These are phyloP conservation scores for Blomia tropicalis DNA, from an alignment of 2,888 invertebrate genomes.

Conservation along the genomic window DNA sequence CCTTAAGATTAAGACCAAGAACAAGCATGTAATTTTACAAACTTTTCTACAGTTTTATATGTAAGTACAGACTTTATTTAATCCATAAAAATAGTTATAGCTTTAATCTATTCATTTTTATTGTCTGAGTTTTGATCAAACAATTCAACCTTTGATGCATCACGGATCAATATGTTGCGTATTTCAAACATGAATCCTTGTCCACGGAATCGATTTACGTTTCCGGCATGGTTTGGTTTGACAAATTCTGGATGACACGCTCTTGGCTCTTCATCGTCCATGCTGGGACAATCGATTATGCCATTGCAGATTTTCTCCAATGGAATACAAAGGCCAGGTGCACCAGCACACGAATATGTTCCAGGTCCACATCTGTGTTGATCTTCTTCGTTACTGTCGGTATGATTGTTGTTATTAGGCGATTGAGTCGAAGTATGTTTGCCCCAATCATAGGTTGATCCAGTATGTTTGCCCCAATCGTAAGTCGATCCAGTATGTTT, in stretches of 20 bases:
- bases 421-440: conserved; percentile 13
- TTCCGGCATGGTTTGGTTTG: neutral
- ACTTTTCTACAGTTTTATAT: too few relatives aligned
- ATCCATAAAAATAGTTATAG: too few relatives aligned
- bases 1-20: too few relatives aligned
- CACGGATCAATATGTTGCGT: neutral
- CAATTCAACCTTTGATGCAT: neutral
- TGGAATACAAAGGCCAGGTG: conserved; percentile 16
- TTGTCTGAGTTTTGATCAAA: conserved; percentile 20
- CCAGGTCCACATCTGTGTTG: conserved; percentile 20
- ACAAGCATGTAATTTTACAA: too few relatives aligned
- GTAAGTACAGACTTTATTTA: too few relatives aligned
- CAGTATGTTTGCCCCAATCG: conserved; percentile 18
- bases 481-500: conserved; percentile 10
- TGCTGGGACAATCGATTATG: conserved; percentile 17
- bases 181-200: conserved; percentile 21
- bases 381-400: neutral
- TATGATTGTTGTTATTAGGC: neutral
- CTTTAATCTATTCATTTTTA: too few relatives aligned
- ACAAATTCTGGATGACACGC: conserved; percentile 4
- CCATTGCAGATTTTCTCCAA: conserved; percentile 16
- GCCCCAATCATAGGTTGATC: conserved; percentile 22
- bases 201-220: conserved; percentile 17
- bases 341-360: conserved; percentile 18
- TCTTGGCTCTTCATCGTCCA: conserved; percentile 16